Evolutionary conservation across 2,113 vertebrate genomes (phyloP).

Genomic region (Nymphicus hollandicus): DNA sequence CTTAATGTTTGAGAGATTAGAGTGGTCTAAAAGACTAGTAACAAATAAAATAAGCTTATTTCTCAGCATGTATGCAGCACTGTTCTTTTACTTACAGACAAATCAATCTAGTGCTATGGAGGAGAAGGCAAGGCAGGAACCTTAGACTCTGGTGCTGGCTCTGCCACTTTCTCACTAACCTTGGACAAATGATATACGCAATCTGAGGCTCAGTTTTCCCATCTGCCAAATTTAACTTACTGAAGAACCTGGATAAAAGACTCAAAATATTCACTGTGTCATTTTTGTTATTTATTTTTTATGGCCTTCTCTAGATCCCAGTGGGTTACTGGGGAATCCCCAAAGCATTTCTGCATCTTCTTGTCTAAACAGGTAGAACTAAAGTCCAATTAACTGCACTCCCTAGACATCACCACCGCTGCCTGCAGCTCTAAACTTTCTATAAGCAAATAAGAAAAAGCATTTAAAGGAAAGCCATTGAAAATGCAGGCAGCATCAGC

Average conservation of each 20-base stretch:
- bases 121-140: neutral
- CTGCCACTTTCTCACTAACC: conserved; percentile 1
- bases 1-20: neutral
- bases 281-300: conserved; percentile 35
- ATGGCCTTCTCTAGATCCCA: neutral
- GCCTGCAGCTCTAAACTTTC: conserved; percentile 14
- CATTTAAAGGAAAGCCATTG: conserved; percentile 18
- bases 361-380: conserved; percentile 42
- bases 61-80: neutral
- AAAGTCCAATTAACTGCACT: conserved; percentile 23
- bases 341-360: conserved; percentile 14
- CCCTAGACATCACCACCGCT: neutral
- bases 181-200: neutral
- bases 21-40: neutral
- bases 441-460: conserved; percentile 17
- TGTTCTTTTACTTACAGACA: neutral
- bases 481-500: conserved; percentile 29
- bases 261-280: neutral
- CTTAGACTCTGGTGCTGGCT: neutral
- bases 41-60: conserved; percentile 6
- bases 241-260: conserved; percentile 4
- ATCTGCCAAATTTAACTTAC: conserved; percentile 24
- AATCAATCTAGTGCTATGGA: neutral
- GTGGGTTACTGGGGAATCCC: conserved; percentile 19
- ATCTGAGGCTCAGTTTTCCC: conserved; percentile 8